Evolutionary conservation across 2,888 invertebrate species (phyloP).

Genomic region (Xanthia icteritia): DNA sequence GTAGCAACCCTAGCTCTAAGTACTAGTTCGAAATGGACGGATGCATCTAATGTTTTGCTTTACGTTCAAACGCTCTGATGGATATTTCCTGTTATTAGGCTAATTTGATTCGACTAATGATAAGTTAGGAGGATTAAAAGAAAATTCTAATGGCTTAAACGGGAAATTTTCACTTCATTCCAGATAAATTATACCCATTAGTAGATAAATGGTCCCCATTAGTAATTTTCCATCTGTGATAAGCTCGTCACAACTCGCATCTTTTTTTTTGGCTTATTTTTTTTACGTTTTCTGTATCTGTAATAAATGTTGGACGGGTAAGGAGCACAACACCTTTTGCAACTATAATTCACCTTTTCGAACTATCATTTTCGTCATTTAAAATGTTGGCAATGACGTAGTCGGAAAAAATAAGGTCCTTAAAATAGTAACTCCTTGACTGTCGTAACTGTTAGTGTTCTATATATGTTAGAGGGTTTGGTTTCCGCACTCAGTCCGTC

Average conservation of each 20-base stretch:
- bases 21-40: constrained; percentile 33
- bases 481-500: too few species aligned
- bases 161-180: not conserved
- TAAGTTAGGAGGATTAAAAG: not conserved
- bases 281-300: not conserved
- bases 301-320: too few species aligned
- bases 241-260: not conserved
- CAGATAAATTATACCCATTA: not conserved
- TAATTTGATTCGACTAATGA: constrained; percentile 22
- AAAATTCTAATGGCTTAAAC: not conserved
- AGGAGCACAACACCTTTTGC: not conserved
- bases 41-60: constrained; percentile 44
- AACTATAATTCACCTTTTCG: not conserved
- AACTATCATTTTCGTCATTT: not conserved
- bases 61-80: constrained; percentile 21
- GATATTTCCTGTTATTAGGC: constrained; percentile 40
- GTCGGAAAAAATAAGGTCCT: not conserved
- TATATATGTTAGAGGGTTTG: too few species aligned
- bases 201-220: not conserved
- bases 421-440: not conserved
- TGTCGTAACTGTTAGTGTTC: too few species aligned
- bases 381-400: not conserved
- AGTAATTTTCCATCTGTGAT: too few species aligned
- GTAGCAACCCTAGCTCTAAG: constrained; percentile 11
- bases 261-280: too few species aligned